These are phyloP conservation scores for Microtus pennsylvanicus DNA, from an alignment of 2,113 vertebrate species.

Conservation along the genomic window DNA sequence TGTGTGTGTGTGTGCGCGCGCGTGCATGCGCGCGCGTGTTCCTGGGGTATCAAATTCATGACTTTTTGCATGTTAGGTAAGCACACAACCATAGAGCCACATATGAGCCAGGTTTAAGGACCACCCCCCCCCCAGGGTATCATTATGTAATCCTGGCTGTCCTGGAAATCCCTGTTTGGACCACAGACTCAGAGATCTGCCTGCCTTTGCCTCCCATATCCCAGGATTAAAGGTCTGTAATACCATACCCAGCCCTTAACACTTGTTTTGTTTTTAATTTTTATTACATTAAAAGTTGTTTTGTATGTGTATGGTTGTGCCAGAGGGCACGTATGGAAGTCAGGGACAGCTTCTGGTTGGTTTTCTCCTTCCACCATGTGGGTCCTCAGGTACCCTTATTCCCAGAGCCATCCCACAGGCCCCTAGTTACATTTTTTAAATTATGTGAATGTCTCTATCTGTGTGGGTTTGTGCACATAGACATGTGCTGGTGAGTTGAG, in stretches of 20 bases:
- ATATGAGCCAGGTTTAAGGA: neutral
- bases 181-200: neutral
- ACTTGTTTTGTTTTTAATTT: neutral
- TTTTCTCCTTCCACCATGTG: neutral
- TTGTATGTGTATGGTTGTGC: neutral
- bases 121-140: neutral
- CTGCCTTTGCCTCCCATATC: neutral
- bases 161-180: neutral
- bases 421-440: neutral
- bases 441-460: neutral
- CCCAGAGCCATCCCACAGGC: neutral
- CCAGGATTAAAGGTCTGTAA: neutral
- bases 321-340: neutral
- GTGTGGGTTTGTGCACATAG: neutral
- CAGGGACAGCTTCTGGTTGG: neutral
- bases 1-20: no score
- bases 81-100: neutral
- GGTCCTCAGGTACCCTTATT: neutral
- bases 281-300: neutral
- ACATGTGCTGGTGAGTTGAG: no score
- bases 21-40: rapidly evolving
- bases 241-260: neutral
- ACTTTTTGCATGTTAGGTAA: neutral
- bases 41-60: neutral
- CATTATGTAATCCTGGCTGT: neutral